phyloP scores from a whole-genome alignment of 2,888 invertebrate genomes.

The Boloria selene region DNA sequence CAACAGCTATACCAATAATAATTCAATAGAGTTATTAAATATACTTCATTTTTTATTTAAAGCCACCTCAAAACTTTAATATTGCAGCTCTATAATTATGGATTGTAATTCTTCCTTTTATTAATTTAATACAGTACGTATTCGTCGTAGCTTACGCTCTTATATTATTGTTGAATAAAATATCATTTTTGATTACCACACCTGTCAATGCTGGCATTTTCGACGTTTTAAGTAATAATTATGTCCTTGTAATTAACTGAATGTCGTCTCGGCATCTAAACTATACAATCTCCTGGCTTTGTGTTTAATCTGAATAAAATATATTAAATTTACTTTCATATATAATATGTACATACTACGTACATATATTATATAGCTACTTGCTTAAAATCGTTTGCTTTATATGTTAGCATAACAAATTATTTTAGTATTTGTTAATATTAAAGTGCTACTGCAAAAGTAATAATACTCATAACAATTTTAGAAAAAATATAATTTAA shows the following conservation, averaged over 20 bases:
- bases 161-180: slow-evolving; percentile 44
- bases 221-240: slow-evolving; percentile 42
- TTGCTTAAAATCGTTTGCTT: no score
- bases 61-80: slow-evolving; percentile 35
- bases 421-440: no score
- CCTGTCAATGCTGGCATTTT: slow-evolving; percentile 44
- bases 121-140: slow-evolving; percentile 41
- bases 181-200: slow-evolving; percentile 44
- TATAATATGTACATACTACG: no score
- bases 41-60: slow-evolving; percentile 30
- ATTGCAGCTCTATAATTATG: slow-evolving; percentile 40
- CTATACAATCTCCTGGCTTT: neutral
- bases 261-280: slow-evolving; percentile 3
- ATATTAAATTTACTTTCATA: no score
- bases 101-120: slow-evolving; percentile 42
- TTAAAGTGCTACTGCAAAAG: no score
- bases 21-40: slow-evolving; percentile 36
- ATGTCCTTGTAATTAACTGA: slow-evolving; percentile 39
- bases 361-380: no score
- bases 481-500: slow-evolving; percentile 42
- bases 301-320: neutral
- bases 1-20: slow-evolving; percentile 21
- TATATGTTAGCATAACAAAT: no score
- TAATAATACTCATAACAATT: slow-evolving; percentile 17
- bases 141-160: slow-evolving; percentile 41